Base-by-base conservation (phyloP, 2,113 vertebrate species). In the Hepsetus odoe region DNA sequence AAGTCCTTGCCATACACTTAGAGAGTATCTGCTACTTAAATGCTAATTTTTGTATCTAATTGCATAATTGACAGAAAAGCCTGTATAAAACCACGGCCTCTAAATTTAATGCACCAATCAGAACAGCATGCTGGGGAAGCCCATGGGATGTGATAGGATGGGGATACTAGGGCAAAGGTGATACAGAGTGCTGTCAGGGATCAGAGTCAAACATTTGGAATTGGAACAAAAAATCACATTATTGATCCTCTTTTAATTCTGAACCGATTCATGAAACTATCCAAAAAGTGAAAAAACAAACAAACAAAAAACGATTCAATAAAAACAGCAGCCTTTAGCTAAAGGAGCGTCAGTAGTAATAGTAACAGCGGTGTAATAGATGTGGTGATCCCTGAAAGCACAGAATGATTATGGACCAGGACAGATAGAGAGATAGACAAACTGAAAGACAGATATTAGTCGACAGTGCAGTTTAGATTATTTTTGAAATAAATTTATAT, bases 321-420 rank as follows among this genome's bases (percentile, higher is more conserved):
- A 1, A 4, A 61, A 32, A 9, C 32, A 28, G 28, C 32, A 64
- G 20, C 38, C 24, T 62, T 74, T 32, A 46, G 70, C 46, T 74
- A 74, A 64, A 28, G 51, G 28, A 79, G 59, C 16, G 59, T 72
- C 68, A 74, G 38, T 62, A 38, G 3, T 32, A 72, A 40, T 20
- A 53, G 18, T 64, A 2, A 59, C 58, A 59, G 40, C 55, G 49
- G 26, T 22, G 56, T 7, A 69, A 40, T 33, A 22, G 59, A 26
- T 42, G 59, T 66, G 62, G 78, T 82, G 73, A 84, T 88, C 88
- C 87, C 87, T 86, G 86, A 90, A 79, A 87, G 87, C 85, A 87
- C 84, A 85, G 42, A 80, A 51, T 66, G 79, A 75, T n/a, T 72
- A 77, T 70, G 22, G 11, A 80, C 71, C 66, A 13, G 28, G 22